Base-by-base conservation (phyloP, 2,113 vertebrate genomes). In the Cyanoramphus novaezelandiae region DNA sequence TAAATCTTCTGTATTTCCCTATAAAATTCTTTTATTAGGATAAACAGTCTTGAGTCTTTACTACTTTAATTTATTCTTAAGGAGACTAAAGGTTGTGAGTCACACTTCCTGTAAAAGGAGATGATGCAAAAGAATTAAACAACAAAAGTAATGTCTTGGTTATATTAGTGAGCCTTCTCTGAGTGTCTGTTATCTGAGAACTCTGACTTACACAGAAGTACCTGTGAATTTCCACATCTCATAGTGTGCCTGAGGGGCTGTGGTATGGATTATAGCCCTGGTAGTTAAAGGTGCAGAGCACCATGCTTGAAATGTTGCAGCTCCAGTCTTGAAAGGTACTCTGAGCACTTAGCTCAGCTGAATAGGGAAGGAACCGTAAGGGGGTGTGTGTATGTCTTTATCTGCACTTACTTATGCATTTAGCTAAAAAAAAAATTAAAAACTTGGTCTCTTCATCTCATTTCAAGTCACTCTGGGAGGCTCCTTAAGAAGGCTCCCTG, bases 381-480 rank as follows among this genome's bases (percentile, higher is more conserved):
- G 23, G 4, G 1, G 1, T 15, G 33, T 35, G 33, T 23, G 20
- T 35, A 1, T n/a, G 19, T 18, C 25, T 9, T 35, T 7, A 25
- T 10, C n/a, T 16, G 13, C 9, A 7, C 1, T 6, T 44, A 35
- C 11, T 69, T 29, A 53, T 50, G 9, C 16, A 63, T 82, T 71
- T 23, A 27, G 24, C n/a, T 59, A 3, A 69, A 77, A 78, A 55
- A 6, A 37, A 37, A 4, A 7, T 37, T 12, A 86, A 75, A 76
- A 27, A 7, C 41, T 60, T 72, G 39, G 9, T 71, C 13, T 59
- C 23, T 46, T 74, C 0, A 7, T 44, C 11, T 68, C 13, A 17
- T 71, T 68, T 59, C 11, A 64, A 37, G 68, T 55, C 1, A 14
- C 7, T 86, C 71, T 91, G 19, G n/a, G n/a, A 76, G 62, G 25